Evolutionary conservation across 2,888 invertebrate species (phyloP).

Genomic region (Pammene aurita): DNA sequence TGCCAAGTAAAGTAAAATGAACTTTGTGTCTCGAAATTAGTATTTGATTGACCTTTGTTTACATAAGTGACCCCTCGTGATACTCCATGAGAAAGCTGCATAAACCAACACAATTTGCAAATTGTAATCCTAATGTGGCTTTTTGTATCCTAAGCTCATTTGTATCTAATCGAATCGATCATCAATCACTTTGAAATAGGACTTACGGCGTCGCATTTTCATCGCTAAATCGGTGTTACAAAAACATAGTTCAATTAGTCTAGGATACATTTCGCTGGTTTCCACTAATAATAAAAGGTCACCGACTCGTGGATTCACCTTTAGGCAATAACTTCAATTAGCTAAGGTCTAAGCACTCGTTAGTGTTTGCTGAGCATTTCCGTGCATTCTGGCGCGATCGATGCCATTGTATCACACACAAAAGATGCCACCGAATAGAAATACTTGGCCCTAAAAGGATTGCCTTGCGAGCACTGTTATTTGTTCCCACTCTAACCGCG

Average conservation of each 20-base stretch:
- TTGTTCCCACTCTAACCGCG: constrained; percentile 64
- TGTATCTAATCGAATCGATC: constrained; percentile 28
- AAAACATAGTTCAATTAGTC: too few species aligned
- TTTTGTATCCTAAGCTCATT: constrained; percentile 29
- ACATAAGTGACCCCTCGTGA: constrained; percentile 7
- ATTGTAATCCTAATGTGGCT: constrained; percentile 27
- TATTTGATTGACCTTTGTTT: constrained; percentile 17
- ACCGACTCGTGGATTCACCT: constrained; percentile 20
- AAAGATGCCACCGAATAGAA: constrained; percentile 74
- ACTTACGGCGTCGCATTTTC: constrained; percentile 17
- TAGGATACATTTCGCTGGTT: not conserved
- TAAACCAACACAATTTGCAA: constrained; percentile 12
- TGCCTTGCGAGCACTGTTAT: constrained; percentile 63
- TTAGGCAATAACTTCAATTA: constrained; percentile 74
- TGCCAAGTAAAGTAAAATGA: not conserved
- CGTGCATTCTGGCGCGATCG: constrained; percentile 70
- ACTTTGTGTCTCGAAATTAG: not conserved
- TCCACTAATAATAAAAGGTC: constrained; percentile 26
- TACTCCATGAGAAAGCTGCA: constrained; percentile 18
- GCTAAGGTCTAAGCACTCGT: constrained; percentile 64
- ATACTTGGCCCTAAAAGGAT: constrained; percentile 70
- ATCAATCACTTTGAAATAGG: constrained; percentile 36
- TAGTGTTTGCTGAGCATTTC: constrained; percentile 69
- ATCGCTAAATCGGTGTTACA: not conserved
- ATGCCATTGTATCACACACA: constrained; percentile 76